A percentile compares a stretch with the other conserved stretches of the same genome.
Conservation (phyloP, 2,113 vertebrate genomes). For the Holacanthus passer region DNA sequence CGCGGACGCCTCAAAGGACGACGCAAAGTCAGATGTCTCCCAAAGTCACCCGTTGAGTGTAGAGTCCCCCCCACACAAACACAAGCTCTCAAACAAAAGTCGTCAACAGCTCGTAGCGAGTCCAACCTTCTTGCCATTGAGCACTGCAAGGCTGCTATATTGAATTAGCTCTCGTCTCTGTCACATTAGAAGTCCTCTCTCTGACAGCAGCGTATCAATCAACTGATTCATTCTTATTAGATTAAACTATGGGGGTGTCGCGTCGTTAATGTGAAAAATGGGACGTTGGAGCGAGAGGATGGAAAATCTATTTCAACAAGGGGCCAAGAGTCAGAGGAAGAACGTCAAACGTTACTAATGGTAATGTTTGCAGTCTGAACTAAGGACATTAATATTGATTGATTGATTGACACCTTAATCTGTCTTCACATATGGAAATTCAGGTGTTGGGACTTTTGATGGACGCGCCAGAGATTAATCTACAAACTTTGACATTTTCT, state of each 20-base stretch:
- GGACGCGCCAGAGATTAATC: neutral
- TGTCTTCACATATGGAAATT: slow-evolving; percentile 36
- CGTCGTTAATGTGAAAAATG: slow-evolving; percentile 79
- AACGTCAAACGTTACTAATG: slow-evolving; percentile 61
- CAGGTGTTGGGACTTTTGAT: slow-evolving; percentile 20
- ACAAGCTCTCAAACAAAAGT: slow-evolving; percentile 28
- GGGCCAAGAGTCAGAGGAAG: slow-evolving; percentile 67
- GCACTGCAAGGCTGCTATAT: slow-evolving; percentile 55
- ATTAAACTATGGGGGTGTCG: slow-evolving; percentile 75
- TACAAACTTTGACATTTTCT: slow-evolving; percentile 7
- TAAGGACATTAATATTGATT: slow-evolving; percentile 62
- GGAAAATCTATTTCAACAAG: slow-evolving; percentile 75
- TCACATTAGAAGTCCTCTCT: slow-evolving; percentile 63
- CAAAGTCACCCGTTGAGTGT: slow-evolving; percentile 64
- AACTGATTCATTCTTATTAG: slow-evolving; percentile 75
- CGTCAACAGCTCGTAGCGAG: neutral
- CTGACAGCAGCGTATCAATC: slow-evolving; percentile 77
- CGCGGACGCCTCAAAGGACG: slow-evolving; percentile 64
- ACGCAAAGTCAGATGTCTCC: slow-evolving; percentile 75
- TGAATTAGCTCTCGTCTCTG: slow-evolving; percentile 70
- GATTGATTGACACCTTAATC: slow-evolving; percentile 50
- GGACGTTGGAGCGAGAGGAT: slow-evolving; percentile 50
- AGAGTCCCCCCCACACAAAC: slow-evolving; percentile 13
- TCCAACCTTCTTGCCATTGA: slow-evolving; percentile 41
- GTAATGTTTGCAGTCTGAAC: slow-evolving; percentile 62